phyloP scores from a whole-genome alignment of 1,140 invertebrate genomes.

The Achroia grisella region DNA sequence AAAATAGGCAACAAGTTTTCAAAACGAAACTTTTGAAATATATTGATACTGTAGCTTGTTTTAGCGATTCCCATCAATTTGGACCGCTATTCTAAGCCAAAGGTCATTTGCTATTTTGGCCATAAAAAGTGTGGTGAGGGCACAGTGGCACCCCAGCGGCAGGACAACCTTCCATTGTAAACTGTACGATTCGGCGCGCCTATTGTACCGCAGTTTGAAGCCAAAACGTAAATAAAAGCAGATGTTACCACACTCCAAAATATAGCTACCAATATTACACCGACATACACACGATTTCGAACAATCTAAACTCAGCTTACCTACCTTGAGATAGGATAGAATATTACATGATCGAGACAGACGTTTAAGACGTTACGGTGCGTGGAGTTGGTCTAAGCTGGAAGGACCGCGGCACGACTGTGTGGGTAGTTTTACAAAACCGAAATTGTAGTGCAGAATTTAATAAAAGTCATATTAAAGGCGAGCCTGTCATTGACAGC shows the following conservation, averaged over 20 bases:
- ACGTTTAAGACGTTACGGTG: conserved; percentile 10
- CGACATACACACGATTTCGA: conserved; percentile 5
- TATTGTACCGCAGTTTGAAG: conserved; percentile 58
- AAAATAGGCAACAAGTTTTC: no score
- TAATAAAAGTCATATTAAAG: conserved; percentile 64
- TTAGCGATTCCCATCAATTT: no score
- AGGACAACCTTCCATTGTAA: conserved; percentile 41
- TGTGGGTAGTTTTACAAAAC: conserved; percentile 69
- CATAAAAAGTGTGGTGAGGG: conserved; percentile 30
- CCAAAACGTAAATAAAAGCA: conserved; percentile 71
- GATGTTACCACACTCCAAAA: conserved; percentile 68
- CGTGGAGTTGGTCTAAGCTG: conserved; percentile 19
- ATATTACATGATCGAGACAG: not conserved
- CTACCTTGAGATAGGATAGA: no score
- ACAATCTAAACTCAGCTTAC: no score
- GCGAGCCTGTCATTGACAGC: conserved; percentile 52
- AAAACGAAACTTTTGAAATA: no score
- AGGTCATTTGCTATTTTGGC: conserved; percentile 47
- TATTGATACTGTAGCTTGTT: no score
- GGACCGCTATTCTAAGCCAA: conserved; percentile 12
- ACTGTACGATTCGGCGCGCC: conserved; percentile 53
- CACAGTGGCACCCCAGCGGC: conserved; percentile 4
- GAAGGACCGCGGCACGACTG: conserved; percentile 16
- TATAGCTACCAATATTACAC: conserved; percentile 25
- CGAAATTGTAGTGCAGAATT: conserved; percentile 55